These are phyloP conservation scores for Helarctos malayanus DNA, from an alignment of 2,797 vertebrate species.

Conservation along the genomic window DNA sequence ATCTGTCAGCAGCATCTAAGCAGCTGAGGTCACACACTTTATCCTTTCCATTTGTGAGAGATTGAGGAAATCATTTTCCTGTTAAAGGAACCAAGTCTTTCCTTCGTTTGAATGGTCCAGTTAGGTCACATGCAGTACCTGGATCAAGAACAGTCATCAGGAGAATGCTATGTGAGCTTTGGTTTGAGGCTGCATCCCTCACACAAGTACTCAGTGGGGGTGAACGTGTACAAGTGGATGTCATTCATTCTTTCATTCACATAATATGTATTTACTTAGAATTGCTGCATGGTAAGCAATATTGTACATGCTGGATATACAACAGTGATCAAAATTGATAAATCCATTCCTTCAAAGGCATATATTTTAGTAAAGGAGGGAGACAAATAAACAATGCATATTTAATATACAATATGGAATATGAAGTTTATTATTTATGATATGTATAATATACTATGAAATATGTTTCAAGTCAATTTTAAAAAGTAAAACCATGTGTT, in stretches of 20 bases:
- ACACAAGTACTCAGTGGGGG: not conserved
- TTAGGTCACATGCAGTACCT: not conserved
- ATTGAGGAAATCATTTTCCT: not conserved
- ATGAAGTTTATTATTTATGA: not conserved
- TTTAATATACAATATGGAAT: not conserved
- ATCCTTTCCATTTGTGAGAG: not conserved
- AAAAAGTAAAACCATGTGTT: not conserved
- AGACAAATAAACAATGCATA: not conserved
- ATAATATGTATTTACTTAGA: not conserved
- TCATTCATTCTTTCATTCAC: not conserved
- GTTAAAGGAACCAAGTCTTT: not conserved
- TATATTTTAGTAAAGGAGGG: not conserved
- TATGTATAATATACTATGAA: not conserved
- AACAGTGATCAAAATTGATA: not conserved
- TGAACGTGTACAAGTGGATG: not conserved
- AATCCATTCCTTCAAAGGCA: not conserved
- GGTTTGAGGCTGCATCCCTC: not conserved
- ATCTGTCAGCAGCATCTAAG: not conserved
- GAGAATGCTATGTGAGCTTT: not conserved
- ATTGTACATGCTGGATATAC: not conserved
- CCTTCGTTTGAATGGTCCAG: not conserved
- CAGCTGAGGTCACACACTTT: not conserved
- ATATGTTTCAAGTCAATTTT: not conserved
- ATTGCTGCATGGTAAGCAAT: not conserved
- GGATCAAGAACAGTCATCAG: not conserved